Evolutionary conservation across 2,888 invertebrate genomes (phyloP).

Genomic region (Lumbricus terrestris): DNA sequence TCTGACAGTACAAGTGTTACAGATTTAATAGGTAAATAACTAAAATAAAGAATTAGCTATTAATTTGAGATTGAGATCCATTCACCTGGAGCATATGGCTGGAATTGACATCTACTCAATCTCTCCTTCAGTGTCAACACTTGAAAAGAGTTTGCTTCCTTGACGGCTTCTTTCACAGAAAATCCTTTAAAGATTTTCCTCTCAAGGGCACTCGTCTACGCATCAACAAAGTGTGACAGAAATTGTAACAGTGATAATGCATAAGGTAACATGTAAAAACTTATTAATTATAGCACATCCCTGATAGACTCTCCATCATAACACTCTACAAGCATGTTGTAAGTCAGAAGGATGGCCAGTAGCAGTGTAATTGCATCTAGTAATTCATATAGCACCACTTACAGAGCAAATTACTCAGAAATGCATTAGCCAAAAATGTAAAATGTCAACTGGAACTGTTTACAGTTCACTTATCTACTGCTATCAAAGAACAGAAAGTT

Average conservation of each 20-base stretch:
- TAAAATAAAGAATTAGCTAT: not conserved
- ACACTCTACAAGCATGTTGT: not conserved
- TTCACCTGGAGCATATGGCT: not conserved
- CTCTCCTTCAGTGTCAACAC: not conserved
- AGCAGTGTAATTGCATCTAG: no score
- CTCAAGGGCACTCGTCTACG: not conserved
- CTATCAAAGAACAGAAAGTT: not conserved
- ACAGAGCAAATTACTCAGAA: no score
- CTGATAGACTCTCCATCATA: not conserved
- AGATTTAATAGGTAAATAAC: not conserved
- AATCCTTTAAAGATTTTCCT: not conserved
- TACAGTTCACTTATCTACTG: not conserved
- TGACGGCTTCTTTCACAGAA: constrained; percentile 8
- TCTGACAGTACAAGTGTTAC: no score
- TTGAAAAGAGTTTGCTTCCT: not conserved
- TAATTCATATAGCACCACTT: no score
- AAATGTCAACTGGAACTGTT: no score
- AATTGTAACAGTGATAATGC: not conserved
- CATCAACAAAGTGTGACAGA: not conserved
- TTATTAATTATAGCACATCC: no score
- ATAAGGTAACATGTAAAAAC: not conserved
- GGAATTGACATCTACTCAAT: not conserved
- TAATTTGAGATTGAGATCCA: not conserved
- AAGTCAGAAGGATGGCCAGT: not conserved
- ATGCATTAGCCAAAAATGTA: no score